A percentile compares a stretch with the other conserved stretches of the same genome.
Evolutionary conservation across 2,113 vertebrate species (phyloP).

Genomic region (Colius striatus): DNA sequence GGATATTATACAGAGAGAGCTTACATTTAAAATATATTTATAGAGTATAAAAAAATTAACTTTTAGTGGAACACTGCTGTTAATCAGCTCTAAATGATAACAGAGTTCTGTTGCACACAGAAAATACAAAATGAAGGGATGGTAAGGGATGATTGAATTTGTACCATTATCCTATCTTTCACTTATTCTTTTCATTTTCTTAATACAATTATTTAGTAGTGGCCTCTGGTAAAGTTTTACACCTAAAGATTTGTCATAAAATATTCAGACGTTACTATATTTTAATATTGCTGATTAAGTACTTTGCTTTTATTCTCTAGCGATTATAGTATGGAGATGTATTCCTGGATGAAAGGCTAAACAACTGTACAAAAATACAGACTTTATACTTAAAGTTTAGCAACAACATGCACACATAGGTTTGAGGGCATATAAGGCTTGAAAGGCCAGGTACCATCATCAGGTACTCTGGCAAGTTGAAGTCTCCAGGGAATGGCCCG

Average conservation of each 20-base stretch:
- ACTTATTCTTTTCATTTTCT: conserved; percentile 44
- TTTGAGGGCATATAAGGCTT: background rate
- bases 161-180: background rate
- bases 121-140: background rate
- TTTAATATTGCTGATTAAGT: conserved; percentile 75
- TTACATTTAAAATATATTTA: background rate
- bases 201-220: conserved; percentile 27
- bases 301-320: conserved; percentile 53
- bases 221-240: conserved; percentile 68
- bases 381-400: background rate
- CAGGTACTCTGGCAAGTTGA: background rate
- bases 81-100: background rate
- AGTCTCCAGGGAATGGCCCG: background rate
- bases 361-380: background rate
- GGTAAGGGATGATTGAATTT: background rate
- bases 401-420: background rate
- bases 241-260: conserved; percentile 76
- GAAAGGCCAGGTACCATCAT: background rate
- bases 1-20: background rate
- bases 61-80: background rate
- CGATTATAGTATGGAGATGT: conserved; percentile 29
- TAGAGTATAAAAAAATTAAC: conserved; percentile 1
- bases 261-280: conserved; percentile 77
- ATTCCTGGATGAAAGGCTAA: conserved; percentile 48
- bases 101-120: background rate